Base-by-base conservation (phyloP, 1,140 invertebrate genomes). In the Propsilocerus akamusi region DNA sequence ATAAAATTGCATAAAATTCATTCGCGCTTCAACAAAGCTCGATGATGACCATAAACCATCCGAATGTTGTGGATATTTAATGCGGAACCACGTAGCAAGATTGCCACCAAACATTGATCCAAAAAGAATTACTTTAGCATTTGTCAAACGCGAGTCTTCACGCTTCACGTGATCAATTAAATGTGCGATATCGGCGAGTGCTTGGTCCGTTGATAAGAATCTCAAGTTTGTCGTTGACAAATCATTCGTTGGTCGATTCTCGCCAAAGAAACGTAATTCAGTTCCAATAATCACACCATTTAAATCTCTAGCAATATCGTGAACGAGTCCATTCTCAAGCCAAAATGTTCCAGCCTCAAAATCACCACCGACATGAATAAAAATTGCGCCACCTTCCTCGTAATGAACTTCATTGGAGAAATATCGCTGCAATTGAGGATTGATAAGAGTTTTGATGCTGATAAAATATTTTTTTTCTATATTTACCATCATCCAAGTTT, bases 251-350 rank as follows among this genome's bases (percentile, higher is more conserved):
- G 86, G 86, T 53, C 71, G 73, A 62, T 81, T 87, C 58, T 81
- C 63, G 24, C 86, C 86, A 62, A 88, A 90, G 63, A 74, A 90
- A 52, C 86, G 73, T 64, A 90, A 86, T 59, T 90, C 86, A 8
- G 84, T 73, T 37, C 77, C 76, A 58, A 73, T 75, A 54, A 79
- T 59, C 1, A 68, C 68, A 10, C 79, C 85, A 17, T 71, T 68
- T 54, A 76, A 64, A 20, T 68, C 55, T 49, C 69, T 67, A 23
- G 74, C 78, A 48, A 78, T 57, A 25, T 76, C 70, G 52, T 70
- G 68, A 28, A 77, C 69, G 48, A 75, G 60, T 4, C 77, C 75
- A 2, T 50, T 53, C 23, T 57, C 54, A 25, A 75, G 56, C 51
- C 59, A 69, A 2, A 66, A 67, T 0, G 60, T 26, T 0, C 56